Evolutionary conservation across 2,797 vertebrate genomes (phyloP).

Genomic region (Gymnoscopelus braueri): DNA sequence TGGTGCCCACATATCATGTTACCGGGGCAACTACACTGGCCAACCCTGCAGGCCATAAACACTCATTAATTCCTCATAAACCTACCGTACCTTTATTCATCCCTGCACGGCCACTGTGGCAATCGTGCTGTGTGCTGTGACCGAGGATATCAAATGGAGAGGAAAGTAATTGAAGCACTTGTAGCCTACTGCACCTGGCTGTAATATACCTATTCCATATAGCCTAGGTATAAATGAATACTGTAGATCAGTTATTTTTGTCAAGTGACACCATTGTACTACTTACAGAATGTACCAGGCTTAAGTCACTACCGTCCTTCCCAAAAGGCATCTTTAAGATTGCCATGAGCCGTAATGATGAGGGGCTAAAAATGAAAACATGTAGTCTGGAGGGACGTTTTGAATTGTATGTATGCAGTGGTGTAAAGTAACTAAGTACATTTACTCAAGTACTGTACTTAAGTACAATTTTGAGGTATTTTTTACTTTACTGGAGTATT

Average conservation of each 20-base stretch:
- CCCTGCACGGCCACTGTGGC: background rate
- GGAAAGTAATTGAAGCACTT: background rate
- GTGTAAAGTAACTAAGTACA: too few relatives aligned
- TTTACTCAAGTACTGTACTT: too few relatives aligned
- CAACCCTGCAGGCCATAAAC: slow-evolving; percentile 33
- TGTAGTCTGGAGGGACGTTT: slow-evolving; percentile 44
- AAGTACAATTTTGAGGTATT: too few relatives aligned
- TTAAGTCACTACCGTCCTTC: background rate
- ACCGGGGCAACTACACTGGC: background rate
- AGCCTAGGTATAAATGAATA: too few relatives aligned
- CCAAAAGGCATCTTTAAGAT: background rate
- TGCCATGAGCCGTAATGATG: background rate
- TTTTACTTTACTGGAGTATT: too few relatives aligned
- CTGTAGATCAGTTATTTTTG: too few relatives aligned
- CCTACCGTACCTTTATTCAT: background rate
- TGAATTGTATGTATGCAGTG: slow-evolving; percentile 46
- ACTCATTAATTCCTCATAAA: slow-evolving; percentile 41
- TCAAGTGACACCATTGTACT: too few relatives aligned
- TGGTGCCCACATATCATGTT: too few relatives aligned
- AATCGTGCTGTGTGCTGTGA: background rate
- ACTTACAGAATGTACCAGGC: too few relatives aligned
- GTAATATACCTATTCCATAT: too few relatives aligned
- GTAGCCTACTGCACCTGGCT: background rate
- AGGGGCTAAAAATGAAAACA: too few relatives aligned
- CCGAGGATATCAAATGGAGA: slow-evolving; percentile 6